Base-by-base conservation (phyloP, 1,140 invertebrate genomes). In the Spodoptera litura region DNA sequence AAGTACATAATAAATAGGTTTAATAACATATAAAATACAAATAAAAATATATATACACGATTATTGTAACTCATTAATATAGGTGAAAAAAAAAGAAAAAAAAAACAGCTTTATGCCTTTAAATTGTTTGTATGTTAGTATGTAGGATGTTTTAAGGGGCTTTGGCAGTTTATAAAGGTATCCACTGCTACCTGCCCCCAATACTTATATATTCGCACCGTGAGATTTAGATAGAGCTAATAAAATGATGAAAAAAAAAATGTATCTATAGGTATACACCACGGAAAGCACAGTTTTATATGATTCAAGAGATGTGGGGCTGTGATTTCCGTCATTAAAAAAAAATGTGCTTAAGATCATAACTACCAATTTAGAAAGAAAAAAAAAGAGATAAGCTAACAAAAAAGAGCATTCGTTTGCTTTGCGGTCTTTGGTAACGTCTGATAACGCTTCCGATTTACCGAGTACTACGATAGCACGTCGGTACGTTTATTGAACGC, bases 31-130 rank as follows among this genome's bases (percentile, higher is more conserved):
- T 89, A 88, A 91, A 93, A 93, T 90, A 93, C 88, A 91, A 94
- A 94, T 92, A 94, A 94, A 94, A 94, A 94, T 93, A 94, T 93
- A 94, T 93, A 93, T 93, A 94, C 93, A 93, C 91, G 85, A 92
- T 87, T 92, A 93, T 87, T 92, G 82, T 92, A 90, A 94, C 87
- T 92, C 87, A 92, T 92, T 90, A 89, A 82, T 88, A 87, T 93
- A 93, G 89, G 88, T 89, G 84, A 89, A 87, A 89, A 93, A 89
- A 89, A 91, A 86, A 90, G 78, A 80, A 81, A 88, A 88, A 93
- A 93, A 92, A 93, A 89, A 87, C 90, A 87, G 91, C 89, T 93
- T 93, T 87, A 92, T 89, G 92, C 91, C 91, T 92, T 93, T 89
- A 91, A 91, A 92, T 92, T 91, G 92, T 91, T 93, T 93, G 89